phyloP scores from a whole-genome alignment of 2,113 vertebrate genomes.

The Thunnus maccoyii region DNA sequence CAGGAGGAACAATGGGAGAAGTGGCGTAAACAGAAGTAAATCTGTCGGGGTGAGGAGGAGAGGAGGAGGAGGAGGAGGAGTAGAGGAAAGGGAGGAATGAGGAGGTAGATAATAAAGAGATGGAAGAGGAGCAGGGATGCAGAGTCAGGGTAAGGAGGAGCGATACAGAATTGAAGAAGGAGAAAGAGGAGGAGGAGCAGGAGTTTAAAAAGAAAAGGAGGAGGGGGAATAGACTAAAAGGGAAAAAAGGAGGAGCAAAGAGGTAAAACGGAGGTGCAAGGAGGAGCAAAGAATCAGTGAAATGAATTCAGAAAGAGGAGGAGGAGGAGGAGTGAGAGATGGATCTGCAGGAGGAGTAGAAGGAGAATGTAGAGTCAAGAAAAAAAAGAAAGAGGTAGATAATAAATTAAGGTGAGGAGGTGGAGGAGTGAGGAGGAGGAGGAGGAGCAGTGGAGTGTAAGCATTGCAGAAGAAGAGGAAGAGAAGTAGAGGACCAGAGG shows the following conservation, averaged over 20 bases:
- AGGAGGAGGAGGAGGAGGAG: not conserved
- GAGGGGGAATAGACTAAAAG: too few species aligned
- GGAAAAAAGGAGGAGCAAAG: not conserved
- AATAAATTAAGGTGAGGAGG: not conserved
- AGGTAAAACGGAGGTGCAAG: not conserved
- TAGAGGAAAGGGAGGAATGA: too few species aligned
- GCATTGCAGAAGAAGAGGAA: not conserved
- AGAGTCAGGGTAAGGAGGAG: not conserved
- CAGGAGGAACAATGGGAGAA: not conserved
- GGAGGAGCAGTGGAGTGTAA: not conserved
- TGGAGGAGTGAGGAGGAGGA: not conserved
- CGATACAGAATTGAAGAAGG: not conserved
- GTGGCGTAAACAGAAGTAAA: not conserved
- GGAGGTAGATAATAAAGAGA: too few species aligned
- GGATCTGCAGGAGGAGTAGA: not conserved
- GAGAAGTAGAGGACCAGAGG: not conserved
- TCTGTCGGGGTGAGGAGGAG: not conserved
- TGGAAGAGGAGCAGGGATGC: not conserved
- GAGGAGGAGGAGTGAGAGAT: not conserved
- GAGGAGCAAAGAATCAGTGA: not conserved
- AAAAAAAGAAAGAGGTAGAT: not conserved
- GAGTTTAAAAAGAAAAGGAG: not conserved
- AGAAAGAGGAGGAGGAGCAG: not conserved
- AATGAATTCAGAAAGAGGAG: not conserved
- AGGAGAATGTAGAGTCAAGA: not conserved